A percentile compares a stretch with the other conserved stretches of the same genome.
Conservation (phyloP, 2,888 invertebrate genomes). For the Apotomis capreana region DNA sequence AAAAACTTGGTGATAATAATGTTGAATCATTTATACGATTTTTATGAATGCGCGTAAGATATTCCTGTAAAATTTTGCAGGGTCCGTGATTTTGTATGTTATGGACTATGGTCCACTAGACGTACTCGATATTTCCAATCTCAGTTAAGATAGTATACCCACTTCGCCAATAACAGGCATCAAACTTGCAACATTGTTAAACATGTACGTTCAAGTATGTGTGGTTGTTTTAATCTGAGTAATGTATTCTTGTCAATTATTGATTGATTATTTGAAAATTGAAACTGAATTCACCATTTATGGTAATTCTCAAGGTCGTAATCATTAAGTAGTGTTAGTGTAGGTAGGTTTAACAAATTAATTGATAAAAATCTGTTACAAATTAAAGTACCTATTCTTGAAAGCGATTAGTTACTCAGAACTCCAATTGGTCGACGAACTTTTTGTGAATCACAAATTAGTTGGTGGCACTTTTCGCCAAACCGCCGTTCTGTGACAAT, state of each 20-base stretch:
- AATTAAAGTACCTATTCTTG: conserved; percentile 24
- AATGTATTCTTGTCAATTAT: conserved; percentile 58
- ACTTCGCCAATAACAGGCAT: not conserved
- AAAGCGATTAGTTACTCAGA: conserved; percentile 16
- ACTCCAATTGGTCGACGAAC: not conserved
- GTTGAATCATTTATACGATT: not conserved
- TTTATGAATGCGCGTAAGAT: not conserved
- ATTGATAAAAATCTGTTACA: conserved; percentile 30
- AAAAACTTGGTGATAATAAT: conserved; percentile 1
- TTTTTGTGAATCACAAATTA: not conserved
- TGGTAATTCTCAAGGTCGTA: conserved; percentile 24
- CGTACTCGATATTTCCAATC: no score
- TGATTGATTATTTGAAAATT: conserved; percentile 47
- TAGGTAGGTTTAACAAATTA: conserved; percentile 42
- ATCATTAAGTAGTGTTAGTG: conserved; percentile 34
- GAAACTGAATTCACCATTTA: conserved; percentile 18
- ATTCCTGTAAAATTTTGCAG: not conserved
- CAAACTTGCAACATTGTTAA: conserved; percentile 45
- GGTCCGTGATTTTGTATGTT: not conserved
- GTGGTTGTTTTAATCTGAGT: conserved; percentile 49
- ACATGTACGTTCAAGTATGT: conserved; percentile 56
- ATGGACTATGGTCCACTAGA: not conserved
- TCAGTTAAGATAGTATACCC: no score
- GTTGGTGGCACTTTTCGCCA: not conserved
- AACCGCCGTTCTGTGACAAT: conserved; percentile 14